A percentile compares a stretch with the other conserved stretches of the same genome.
Evolutionary conservation across 2,888 invertebrate species (phyloP).

Genomic region (Zele albiditarsus): DNA sequence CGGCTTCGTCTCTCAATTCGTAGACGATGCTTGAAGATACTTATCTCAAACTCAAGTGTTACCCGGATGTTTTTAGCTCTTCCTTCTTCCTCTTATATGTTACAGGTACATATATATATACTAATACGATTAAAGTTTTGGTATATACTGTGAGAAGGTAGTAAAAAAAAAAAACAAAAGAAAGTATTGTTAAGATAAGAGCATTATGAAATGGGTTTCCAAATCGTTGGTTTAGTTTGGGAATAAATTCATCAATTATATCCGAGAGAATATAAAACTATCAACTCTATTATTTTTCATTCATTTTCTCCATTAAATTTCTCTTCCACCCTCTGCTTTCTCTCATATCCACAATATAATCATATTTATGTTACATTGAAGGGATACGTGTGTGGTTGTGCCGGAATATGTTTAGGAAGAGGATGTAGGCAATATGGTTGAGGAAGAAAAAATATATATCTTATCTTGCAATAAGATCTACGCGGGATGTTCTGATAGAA

Average conservation of each 20-base stretch:
- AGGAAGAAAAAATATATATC: slow-evolving; percentile 30
- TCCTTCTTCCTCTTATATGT: not conserved
- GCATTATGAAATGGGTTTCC: not conserved
- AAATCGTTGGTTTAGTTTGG: not conserved
- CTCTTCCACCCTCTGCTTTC: not conserved
- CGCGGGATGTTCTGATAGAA: slow-evolving; percentile 44
- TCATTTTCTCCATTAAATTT: not conserved
- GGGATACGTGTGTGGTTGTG: not conserved
- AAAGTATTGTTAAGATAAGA: not conserved
- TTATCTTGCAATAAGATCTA: slow-evolving; percentile 52
- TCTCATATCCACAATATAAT: not conserved
- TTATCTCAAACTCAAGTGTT: slow-evolving; percentile 34
- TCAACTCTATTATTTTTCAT: not conserved
- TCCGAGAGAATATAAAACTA: not conserved
- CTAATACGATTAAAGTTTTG: not conserved
- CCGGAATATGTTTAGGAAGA: slow-evolving; percentile 20
- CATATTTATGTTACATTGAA: slow-evolving; percentile 1
- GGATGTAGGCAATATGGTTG: slow-evolving; percentile 7
- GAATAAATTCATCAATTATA: not conserved
- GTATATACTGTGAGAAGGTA: not conserved
- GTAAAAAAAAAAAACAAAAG: not conserved
- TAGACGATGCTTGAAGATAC: slow-evolving; percentile 26
- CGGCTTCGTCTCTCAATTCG: slow-evolving; percentile 39
- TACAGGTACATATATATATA: not conserved
- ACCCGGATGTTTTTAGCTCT: slow-evolving; percentile 26